Percentiles rank a stretch among this genome's conserved stretches.
Evolutionary conservation across 1,140 invertebrate genomes (phyloP).

Genomic region (Euura saliciscinereae): DNA sequence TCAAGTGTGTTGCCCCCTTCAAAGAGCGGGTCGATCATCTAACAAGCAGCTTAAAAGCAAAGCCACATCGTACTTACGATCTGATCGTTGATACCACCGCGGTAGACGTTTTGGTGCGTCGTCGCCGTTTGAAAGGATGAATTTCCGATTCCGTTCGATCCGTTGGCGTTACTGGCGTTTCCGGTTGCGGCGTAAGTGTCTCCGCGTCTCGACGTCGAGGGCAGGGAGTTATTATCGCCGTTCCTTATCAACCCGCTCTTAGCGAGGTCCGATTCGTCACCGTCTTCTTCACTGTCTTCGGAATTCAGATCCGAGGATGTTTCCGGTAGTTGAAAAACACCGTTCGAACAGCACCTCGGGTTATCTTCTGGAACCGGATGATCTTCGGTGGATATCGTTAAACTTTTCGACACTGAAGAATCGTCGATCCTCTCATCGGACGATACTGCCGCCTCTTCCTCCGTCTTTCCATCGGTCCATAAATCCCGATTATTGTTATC

Average conservation of each 20-base stretch:
- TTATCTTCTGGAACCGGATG: too few species aligned
- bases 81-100: slow-evolving; percentile 35
- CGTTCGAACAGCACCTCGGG: too few species aligned
- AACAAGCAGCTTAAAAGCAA: slow-evolving; percentile 10
- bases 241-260: slow-evolving; percentile 11
- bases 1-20: too few species aligned
- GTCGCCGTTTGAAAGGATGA: slow-evolving; percentile 14
- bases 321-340: too few species aligned
- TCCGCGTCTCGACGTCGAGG: slow-evolving; percentile 45
- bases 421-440: too few species aligned
- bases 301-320: too few species aligned
- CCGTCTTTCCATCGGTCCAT: too few species aligned
- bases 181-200: slow-evolving; percentile 13
- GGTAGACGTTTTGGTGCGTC: slow-evolving; percentile 30
- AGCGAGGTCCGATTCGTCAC: slow-evolving; percentile 16
- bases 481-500: too few species aligned
- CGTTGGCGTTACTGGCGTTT: slow-evolving; percentile 14
- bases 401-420: too few species aligned
- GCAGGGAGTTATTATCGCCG: slow-evolving; percentile 18
- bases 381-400: too few species aligned
- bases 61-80: slow-evolving; percentile 40
- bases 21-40: too few species aligned
- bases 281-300: slow-evolving; percentile 17
- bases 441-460: too few species aligned
- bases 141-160: slow-evolving; percentile 15